phyloP scores from a whole-genome alignment of 2,888 invertebrate species.

The Uloborus plumipes region DNA sequence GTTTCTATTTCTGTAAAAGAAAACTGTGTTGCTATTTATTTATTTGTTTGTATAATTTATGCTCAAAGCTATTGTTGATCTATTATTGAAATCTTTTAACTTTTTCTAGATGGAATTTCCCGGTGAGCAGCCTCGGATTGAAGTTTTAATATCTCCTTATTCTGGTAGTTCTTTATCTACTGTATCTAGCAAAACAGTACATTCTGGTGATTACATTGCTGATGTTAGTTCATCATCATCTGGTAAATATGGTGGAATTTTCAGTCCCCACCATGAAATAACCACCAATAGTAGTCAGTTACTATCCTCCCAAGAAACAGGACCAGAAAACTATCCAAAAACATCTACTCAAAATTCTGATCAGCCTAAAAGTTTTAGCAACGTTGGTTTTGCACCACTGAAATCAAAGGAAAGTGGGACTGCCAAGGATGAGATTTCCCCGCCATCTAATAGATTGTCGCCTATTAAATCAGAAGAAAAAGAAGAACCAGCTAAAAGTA shows the following conservation, averaged over 20 bases:
- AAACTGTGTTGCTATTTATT: not conserved
- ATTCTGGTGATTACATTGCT: conserved; percentile 18
- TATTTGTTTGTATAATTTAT: not conserved
- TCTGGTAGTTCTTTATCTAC: conserved; percentile 29
- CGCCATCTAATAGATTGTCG: not conserved
- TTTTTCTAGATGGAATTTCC: not conserved
- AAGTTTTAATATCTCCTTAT: conserved; percentile 18
- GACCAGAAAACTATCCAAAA: conserved; percentile 1
- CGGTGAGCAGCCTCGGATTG: not conserved
- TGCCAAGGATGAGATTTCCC: not conserved
- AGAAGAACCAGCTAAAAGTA: not conserved
- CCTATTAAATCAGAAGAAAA: conserved; percentile 15
- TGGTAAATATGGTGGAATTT: conserved; percentile 20
- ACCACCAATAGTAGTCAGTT: not conserved
- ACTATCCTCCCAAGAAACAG: conserved; percentile 28
- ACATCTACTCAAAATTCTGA: conserved; percentile 54
- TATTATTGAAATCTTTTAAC: no score
- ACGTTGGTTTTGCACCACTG: not conserved
- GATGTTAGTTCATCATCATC: conserved; percentile 41
- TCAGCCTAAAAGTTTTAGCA: conserved; percentile 3
- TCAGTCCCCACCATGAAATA: not conserved
- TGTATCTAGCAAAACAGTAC: conserved; percentile 3
- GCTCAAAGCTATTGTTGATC: no score
- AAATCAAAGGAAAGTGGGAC: not conserved
- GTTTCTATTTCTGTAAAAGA: not conserved